Base-by-base conservation (phyloP, 2,113 vertebrate genomes). In the Salvelinus namaycush region DNA sequence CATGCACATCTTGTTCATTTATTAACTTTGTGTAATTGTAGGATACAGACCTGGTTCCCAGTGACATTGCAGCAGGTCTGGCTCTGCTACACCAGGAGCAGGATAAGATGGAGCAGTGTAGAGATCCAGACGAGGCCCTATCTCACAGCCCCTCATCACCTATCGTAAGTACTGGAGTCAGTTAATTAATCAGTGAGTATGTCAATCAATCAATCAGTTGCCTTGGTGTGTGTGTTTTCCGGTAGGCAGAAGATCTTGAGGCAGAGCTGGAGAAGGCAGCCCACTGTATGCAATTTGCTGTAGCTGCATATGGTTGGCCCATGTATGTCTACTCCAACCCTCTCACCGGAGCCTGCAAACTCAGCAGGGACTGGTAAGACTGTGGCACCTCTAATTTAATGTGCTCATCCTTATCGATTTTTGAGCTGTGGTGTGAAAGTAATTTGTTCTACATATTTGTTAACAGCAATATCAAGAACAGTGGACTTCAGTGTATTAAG, bases 1-100 rank as follows among this genome's bases (percentile, higher is more conserved):
- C 39, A 44, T 62, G 26, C 0, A 8, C n/a, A 16, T 76, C 44
- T 76, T 18, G 48, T 62, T 72, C 20, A 67, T 64, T 60, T n/a
- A 26, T 20, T 68, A 2, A 16, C 26, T 14, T 3, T 73, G 27
- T 44, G 39, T 39, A 9, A 44, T 44, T 84, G 1, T 91, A 99
- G 98, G 98, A 99, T 89, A 99, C 97, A 2, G 97, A 99, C 70
- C 90, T 99, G 81, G 98, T 99, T 67, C 92, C 97, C 51, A 98
- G 97, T 48, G 98, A 99, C 81, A 97, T 99, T 1, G 97, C 97
- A 0, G 98, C 96, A 0, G 98, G 98, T 16, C 91, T 99, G 80
- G 94, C 94, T 73, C 93, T 99, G 49, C 96, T 99, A 70, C 97
- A 97, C 76, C 97, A 99, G 89, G 96, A 99, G 67, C 98, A 99